Evolutionary conservation across 2,888 invertebrate species (phyloP).

Genomic region (Julus scanicus): DNA sequence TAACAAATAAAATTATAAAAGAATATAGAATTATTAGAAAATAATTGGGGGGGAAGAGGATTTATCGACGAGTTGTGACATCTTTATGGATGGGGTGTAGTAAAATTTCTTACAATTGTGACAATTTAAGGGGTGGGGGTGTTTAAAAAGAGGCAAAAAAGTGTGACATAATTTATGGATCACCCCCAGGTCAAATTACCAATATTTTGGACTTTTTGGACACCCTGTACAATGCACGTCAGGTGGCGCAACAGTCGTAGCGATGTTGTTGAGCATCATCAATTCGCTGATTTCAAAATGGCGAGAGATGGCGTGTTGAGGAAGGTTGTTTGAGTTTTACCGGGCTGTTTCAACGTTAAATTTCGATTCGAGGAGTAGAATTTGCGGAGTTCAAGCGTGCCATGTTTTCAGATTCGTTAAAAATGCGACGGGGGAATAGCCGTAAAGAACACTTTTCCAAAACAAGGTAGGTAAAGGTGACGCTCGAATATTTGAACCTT

Average conservation of each 20-base stretch:
- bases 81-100: too few species aligned
- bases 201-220: neutral
- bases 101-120: too few species aligned
- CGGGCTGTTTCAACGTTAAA: neutral
- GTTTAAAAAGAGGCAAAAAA: too few species aligned
- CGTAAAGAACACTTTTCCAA: conserved; percentile 2
- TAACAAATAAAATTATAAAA: too few species aligned
- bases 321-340: neutral
- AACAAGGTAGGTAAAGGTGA: neutral
- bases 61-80: too few species aligned
- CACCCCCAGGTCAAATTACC: too few species aligned
- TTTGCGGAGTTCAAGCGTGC: neutral
- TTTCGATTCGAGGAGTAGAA: neutral
- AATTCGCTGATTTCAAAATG: neutral
- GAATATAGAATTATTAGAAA: too few species aligned
- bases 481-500: conserved; percentile 16
- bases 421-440: conserved; percentile 18
- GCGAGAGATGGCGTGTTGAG: conserved; percentile 1
- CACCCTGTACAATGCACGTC: neutral
- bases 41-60: too few species aligned
- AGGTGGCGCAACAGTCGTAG: conserved; percentile 14
- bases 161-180: too few species aligned
- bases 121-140: too few species aligned
- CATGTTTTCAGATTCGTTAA: conserved; percentile 35
- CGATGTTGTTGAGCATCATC: neutral